Evolutionary conservation across 2,113 vertebrate species (phyloP).

Genomic region (Bubo bubo): DNA sequence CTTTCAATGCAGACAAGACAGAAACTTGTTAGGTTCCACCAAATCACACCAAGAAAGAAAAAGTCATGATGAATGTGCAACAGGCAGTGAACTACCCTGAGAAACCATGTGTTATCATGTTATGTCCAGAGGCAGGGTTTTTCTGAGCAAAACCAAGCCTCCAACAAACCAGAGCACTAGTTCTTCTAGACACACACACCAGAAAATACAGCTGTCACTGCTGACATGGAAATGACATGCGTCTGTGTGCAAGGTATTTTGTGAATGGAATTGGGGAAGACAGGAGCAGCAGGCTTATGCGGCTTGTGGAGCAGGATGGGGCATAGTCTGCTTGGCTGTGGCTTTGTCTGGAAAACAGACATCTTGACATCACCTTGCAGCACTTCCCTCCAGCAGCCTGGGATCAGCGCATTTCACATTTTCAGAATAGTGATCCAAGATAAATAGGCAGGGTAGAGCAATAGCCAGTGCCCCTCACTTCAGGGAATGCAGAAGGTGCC

Average conservation of each 20-base stretch:
- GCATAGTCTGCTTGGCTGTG: background rate
- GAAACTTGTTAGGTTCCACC: background rate
- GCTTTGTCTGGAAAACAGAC: background rate
- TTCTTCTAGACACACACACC: background rate
- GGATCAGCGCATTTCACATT: background rate
- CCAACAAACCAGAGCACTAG: background rate
- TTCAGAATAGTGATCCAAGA: background rate
- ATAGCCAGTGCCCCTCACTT: background rate
- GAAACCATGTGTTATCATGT: background rate
- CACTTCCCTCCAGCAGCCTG: background rate
- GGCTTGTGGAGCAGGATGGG: background rate
- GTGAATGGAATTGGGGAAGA: background rate
- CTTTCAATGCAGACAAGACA: background rate
- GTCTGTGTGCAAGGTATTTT: background rate
- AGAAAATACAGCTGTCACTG: background rate
- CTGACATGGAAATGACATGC: rapidly evolving
- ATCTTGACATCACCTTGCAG: background rate
- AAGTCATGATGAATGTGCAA: background rate
- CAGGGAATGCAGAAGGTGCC: background rate
- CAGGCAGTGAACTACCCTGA: background rate
- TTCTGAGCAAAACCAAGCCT: background rate
- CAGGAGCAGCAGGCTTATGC: background rate
- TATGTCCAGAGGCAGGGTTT: background rate
- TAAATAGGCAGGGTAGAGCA: background rate
- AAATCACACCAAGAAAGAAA: background rate